These are phyloP conservation scores for Plotosus lineatus DNA, from an alignment of 2,113 vertebrate genomes.

Conservation along the genomic window DNA sequence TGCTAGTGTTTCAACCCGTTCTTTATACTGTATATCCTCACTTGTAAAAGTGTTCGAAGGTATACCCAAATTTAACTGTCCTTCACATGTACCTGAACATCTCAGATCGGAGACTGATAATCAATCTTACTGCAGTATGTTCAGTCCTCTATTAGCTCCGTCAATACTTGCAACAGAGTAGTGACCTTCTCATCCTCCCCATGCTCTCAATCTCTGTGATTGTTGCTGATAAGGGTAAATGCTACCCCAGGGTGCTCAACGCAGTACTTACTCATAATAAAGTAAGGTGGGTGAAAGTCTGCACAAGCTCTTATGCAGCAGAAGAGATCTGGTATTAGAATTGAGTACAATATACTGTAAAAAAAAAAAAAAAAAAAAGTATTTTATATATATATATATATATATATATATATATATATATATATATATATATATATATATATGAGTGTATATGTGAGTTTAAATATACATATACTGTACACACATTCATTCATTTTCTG, in stretches of 20 bases:
- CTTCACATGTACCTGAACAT: background rate
- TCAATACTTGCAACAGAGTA: background rate
- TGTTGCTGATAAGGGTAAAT: slow-evolving; percentile 12
- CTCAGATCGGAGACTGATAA: slow-evolving; percentile 8
- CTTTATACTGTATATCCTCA: background rate
- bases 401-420: too few relatives aligned
- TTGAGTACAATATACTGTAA: background rate
- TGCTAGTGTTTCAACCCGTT: background rate
- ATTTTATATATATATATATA: too few relatives aligned
- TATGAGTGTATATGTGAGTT: too few relatives aligned
- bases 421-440: too few relatives aligned
- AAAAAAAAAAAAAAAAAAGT: too few relatives aligned
- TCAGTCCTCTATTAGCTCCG: slow-evolving; percentile 1
- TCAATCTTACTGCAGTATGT: slow-evolving; percentile 7
- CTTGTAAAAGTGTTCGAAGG: background rate
- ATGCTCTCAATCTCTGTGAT: slow-evolving; percentile 20
- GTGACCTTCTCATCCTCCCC: slow-evolving; percentile 18
- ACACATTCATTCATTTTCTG: too few relatives aligned
- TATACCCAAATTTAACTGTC: background rate
- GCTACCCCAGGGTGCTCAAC: slow-evolving; percentile 6
- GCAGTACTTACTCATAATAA: slow-evolving; percentile 16
- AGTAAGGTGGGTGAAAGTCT: background rate
- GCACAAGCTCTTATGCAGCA: background rate
- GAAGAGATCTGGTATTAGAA: background rate
- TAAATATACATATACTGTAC: too few relatives aligned